Evolutionary conservation across 2,113 vertebrate species (phyloP), one percentile per base, ranked within the genome.

Genomic region (Cephalopterus ornatus): DNA sequence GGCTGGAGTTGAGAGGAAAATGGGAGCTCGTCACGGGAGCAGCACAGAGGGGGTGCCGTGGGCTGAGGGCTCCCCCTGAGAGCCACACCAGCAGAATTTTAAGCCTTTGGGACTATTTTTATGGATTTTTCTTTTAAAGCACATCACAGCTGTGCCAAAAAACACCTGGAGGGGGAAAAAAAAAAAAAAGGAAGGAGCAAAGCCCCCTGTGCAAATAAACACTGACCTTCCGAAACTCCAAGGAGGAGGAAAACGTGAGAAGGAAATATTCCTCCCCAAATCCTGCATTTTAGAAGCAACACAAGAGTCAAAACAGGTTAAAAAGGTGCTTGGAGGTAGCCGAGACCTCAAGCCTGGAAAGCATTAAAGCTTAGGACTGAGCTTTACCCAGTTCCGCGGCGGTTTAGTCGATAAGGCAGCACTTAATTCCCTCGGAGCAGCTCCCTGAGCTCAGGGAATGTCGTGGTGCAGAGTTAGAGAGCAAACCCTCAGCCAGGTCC

Each of bases 1-100:
- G 79, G 91, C 94, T 66, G 72, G 85, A 94, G 79, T 32, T 92
- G 71, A 68, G 88, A 85, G 50, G 82, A 53, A 96, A 97, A 72
- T 1, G 81, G 63, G 83, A 82, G 46, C 80, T 94, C 5, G 8
- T 67, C 67, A 50, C 65, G 81, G 92, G 49, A 93, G 94, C 61
- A 7, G 89, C 85, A 87, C 73, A 52, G 32, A 42, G 92, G 89
- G 93, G 83, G 47, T 95, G 85, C 74, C 18, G 21, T 14, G 53
- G 55, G 85, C n/a, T n/a, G 88, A 97, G 93, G 61, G 42, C 14
- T 88, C 66, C 95, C 94, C 71, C 37, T 41, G 96, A 85, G 94
- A 93, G 22, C 41, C 49, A 14, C 46, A 66, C 52, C 74, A 22
- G 70, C 67, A 55, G 63, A 93, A 83, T 92, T 86, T 84, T 63